Evolutionary conservation across 2,888 invertebrate genomes (phyloP), one percentile per base, ranked within the genome.

Genomic region (Caenorhabditis sp.): DNA sequence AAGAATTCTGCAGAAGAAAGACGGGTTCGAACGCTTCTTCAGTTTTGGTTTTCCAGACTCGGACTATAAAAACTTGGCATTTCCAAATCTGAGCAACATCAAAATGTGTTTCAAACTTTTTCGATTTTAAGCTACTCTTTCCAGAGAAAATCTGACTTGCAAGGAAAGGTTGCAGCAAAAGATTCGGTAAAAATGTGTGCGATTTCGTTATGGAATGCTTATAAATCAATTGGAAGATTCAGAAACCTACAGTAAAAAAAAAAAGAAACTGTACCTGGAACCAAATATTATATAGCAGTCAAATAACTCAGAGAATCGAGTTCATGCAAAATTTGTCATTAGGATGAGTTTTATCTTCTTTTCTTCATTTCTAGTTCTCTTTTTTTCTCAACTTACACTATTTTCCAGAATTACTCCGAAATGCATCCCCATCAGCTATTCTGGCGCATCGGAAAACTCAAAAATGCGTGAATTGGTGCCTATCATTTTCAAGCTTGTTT

Each of bases 391-490:
- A 79, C 58, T 61, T 63, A 35, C 56, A 56, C 44, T 66, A 24
- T 41, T 72, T 72, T 80, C 72, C 72, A 72, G 72, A 61, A 73
- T 59, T 73, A 80, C 49, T 68, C 16, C 19, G 49, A 54, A 73
- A 64, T 73, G 73, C 51, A 66, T 24, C n/a, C n/a, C 41, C 63
- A 68, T 81, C 56, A 63, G 56, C 63, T 75, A 74, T 74, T 74
- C 74, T 44, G 59, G 73, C 80, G 72, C 72, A 72, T 80, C 73
- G 80, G 19, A 22, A n/a, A 41, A 74, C 61, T 74, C 70, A 63
- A 58, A 68, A 61, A 74, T 74, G 58, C 73, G 51, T 74, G 61
- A 69, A 75, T 68, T 69, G 54, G 74, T 69, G 69, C 69, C 76
- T 51, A 58, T 68, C 63, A 49, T 59, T 69, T 56, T 70, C 26